phyloP scores from a whole-genome alignment of 2,888 invertebrate species.

The Acanthosepion lycidas region DNA sequence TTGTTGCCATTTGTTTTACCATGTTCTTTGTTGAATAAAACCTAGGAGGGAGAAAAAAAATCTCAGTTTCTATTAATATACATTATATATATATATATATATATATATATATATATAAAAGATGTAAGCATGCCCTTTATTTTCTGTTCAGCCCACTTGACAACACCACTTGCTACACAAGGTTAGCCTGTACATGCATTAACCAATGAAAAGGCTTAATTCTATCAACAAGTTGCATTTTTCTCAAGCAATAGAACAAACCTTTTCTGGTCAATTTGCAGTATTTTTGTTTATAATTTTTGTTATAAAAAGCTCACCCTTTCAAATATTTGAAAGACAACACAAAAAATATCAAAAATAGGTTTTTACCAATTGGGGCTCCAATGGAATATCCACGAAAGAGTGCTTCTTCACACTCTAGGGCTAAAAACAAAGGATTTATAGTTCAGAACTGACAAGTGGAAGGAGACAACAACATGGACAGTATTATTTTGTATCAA shows the following conservation, averaged over 20 bases:
- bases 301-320: slow-evolving; percentile 41
- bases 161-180: slow-evolving; percentile 34
- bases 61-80: background rate
- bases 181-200: slow-evolving; percentile 42
- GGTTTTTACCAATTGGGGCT: slow-evolving; percentile 41
- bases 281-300: background rate
- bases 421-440: slow-evolving; percentile 41
- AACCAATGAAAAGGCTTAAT: slow-evolving; percentile 44
- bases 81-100: background rate
- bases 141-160: slow-evolving; percentile 43
- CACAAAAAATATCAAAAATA: slow-evolving; percentile 42
- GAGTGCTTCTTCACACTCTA: slow-evolving; percentile 45
- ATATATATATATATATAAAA: background rate
- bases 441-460: slow-evolving; percentile 38
- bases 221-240: background rate
- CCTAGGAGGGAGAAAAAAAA: too few species aligned
- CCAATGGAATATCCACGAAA: slow-evolving; percentile 44
- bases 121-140: slow-evolving; percentile 37
- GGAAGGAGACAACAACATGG: background rate
- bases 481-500: background rate
- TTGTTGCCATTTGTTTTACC: too few species aligned
- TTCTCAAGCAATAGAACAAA: background rate
- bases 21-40: too few species aligned
- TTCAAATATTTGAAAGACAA: slow-evolving; percentile 44
- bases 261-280: slow-evolving; percentile 41